Evolutionary conservation across 2,888 invertebrate species (phyloP).

Genomic region (Ectropis crepuscularia): DNA sequence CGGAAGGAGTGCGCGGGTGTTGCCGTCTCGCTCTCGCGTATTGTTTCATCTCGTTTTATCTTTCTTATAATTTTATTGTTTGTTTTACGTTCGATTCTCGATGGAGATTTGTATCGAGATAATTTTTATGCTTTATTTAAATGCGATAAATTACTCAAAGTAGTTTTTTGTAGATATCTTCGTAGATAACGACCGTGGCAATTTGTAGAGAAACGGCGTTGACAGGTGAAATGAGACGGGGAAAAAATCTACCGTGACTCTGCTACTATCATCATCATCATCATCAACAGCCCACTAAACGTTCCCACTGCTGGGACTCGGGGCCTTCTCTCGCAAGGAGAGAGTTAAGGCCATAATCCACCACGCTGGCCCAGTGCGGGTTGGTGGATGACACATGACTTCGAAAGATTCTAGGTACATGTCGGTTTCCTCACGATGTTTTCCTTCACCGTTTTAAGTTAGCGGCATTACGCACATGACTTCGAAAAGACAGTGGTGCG

Average conservation of each 20-base stretch:
- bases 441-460: too few relatives aligned
- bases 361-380: too few relatives aligned
- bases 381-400: too few relatives aligned
- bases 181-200: conserved; percentile 66
- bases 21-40: conserved; percentile 44
- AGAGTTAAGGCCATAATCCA: too few relatives aligned
- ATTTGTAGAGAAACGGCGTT: conserved; percentile 69
- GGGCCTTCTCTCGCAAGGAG: too few relatives aligned
- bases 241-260: conserved; percentile 14
- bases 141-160: conserved; percentile 77
- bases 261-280: not conserved
- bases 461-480: too few relatives aligned
- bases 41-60: conserved; percentile 40
- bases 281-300: too few relatives aligned
- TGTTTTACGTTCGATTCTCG: conserved; percentile 67
- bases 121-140: conserved; percentile 79
- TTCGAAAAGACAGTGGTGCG: too few relatives aligned
- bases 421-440: too few relatives aligned
- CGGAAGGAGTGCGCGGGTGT: conserved; percentile 72
- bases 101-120: conserved; percentile 75
- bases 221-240: conserved; percentile 65
- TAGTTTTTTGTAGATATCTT: conserved; percentile 67
- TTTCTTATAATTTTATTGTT: conserved; percentile 66
- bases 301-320: too few relatives aligned
- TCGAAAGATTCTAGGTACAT: too few relatives aligned